phyloP scores from a whole-genome alignment of 2,113 vertebrate species.

The Brachypodius melanocephalos region DNA sequence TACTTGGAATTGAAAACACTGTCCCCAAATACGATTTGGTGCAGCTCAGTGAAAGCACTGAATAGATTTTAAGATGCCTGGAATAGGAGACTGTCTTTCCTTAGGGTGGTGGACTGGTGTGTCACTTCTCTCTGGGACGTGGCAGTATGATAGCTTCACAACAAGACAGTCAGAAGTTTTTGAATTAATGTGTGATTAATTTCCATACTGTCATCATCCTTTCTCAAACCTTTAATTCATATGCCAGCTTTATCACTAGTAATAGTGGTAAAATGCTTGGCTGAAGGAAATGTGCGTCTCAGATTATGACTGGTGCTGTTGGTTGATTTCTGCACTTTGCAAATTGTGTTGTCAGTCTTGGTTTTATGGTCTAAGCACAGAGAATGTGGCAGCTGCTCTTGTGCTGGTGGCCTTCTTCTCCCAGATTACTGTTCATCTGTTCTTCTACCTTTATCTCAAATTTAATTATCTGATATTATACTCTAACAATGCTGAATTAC shows the following conservation, averaged over 20 bases:
- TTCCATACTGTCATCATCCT: neutral
- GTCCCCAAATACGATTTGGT: neutral
- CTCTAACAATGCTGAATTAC: neutral
- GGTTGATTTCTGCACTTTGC: slow-evolving; percentile 19
- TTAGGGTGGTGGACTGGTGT: neutral
- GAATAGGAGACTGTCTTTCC: neutral
- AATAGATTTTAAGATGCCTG: neutral
- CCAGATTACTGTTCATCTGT: neutral
- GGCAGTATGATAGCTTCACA: neutral
- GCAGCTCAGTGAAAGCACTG: neutral
- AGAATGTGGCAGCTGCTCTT: neutral
- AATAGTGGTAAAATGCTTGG: slow-evolving; percentile 18
- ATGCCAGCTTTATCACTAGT: slow-evolving; percentile 6
- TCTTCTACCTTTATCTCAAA: slow-evolving; percentile 1
- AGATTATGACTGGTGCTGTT: slow-evolving; percentile 4
- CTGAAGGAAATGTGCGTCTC: slow-evolving; percentile 24
- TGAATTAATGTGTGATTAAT: slow-evolving; percentile 18
- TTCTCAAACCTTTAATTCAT: slow-evolving; percentile 31
- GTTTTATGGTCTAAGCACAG: neutral
- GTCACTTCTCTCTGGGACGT: neutral
- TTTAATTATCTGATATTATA: neutral
- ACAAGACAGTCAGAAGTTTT: neutral
- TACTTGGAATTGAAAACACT: neutral
- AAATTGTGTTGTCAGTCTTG: slow-evolving; percentile 13
- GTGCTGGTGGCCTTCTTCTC: slow-evolving; percentile 6